phyloP scores from a whole-genome alignment of 2,113 vertebrate genomes.

The Propithecus coquereli region DNA sequence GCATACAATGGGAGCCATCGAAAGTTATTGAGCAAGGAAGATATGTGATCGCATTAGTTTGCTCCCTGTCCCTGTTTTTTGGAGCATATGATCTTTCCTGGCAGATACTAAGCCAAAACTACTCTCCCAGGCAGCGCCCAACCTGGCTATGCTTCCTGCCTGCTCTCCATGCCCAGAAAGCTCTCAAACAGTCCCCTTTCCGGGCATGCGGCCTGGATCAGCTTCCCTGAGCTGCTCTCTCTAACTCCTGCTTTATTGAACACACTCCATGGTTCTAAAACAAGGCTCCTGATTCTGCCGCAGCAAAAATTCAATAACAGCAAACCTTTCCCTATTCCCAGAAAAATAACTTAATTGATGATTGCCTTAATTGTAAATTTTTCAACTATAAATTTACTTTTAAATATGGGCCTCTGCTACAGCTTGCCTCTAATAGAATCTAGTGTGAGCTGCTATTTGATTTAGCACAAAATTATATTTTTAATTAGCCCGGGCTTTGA shows the following conservation, averaged over 20 bases:
- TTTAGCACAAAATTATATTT: constrained; percentile 59
- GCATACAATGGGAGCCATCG: neutral
- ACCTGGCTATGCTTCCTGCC: constrained; percentile 41
- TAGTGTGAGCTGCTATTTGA: constrained; percentile 27
- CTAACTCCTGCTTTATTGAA: constrained; percentile 15
- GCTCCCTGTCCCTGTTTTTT: constrained; percentile 29
- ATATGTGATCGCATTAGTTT: constrained; percentile 46
- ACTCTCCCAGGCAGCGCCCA: neutral
- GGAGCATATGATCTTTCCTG: constrained; percentile 55
- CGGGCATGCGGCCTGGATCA: constrained; percentile 50
- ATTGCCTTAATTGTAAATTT: constrained; percentile 59
- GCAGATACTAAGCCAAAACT: constrained; percentile 49
- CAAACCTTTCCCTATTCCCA: constrained; percentile 17
- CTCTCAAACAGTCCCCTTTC: constrained; percentile 36
- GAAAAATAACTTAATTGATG: constrained; percentile 59
- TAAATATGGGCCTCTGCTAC: constrained; percentile 38
- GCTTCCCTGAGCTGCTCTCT: constrained; percentile 1
- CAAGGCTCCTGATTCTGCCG: neutral
- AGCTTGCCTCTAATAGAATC: constrained; percentile 52
- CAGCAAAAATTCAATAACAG: neutral
- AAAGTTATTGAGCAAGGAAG: constrained; percentile 32
- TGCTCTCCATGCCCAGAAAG: constrained; percentile 53
- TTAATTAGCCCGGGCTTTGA: constrained; percentile 57
- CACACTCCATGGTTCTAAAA: neutral
- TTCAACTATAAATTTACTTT: constrained; percentile 60